Conservation (phyloP, 2,113 vertebrate species). For the Polyodon spathula region DNA sequence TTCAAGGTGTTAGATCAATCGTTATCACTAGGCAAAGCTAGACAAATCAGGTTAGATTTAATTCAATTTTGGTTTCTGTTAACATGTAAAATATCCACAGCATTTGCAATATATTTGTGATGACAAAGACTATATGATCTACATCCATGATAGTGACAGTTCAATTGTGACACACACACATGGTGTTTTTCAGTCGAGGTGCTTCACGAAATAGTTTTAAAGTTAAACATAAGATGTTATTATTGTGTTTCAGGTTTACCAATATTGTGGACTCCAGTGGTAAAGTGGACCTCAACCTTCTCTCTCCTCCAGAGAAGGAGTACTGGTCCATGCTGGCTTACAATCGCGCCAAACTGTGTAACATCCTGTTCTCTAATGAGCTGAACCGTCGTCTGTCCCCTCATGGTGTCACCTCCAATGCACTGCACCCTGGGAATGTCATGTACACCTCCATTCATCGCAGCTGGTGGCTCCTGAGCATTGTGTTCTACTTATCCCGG, state of each 20-base stretch:
- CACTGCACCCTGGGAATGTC: conserved; percentile 90
- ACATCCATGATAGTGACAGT: too few relatives aligned
- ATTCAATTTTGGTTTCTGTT: not conserved
- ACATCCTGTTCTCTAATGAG: conserved; percentile 84
- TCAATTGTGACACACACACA: too few relatives aligned
- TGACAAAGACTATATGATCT: too few relatives aligned
- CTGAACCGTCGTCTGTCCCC: conserved; percentile 82
- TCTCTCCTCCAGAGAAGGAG: conserved; percentile 74
- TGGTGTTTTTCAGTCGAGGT: too few relatives aligned
- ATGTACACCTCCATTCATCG: conserved; percentile 83
- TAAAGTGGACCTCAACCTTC: conserved; percentile 71
- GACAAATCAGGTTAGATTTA: too few relatives aligned
- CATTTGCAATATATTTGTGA: too few relatives aligned
- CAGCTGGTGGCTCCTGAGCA: conserved; percentile 85
- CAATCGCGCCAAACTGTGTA: conserved; percentile 93
- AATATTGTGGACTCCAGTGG: conserved; percentile 74
- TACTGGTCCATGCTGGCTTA: conserved; percentile 97
- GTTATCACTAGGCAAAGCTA: too few relatives aligned
- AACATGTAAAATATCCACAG: too few relatives aligned
- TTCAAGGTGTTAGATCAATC: too few relatives aligned
- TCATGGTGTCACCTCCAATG: conserved; percentile 73
- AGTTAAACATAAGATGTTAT: not conserved
- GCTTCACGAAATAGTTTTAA: not conserved
- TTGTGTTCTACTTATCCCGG: conserved; percentile 81
- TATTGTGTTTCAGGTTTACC: conserved; percentile 66